A percentile compares a stretch with the other conserved stretches of the same genome.
Conservation (phyloP, 2,113 vertebrate species). For the Eulemur macaco region DNA sequence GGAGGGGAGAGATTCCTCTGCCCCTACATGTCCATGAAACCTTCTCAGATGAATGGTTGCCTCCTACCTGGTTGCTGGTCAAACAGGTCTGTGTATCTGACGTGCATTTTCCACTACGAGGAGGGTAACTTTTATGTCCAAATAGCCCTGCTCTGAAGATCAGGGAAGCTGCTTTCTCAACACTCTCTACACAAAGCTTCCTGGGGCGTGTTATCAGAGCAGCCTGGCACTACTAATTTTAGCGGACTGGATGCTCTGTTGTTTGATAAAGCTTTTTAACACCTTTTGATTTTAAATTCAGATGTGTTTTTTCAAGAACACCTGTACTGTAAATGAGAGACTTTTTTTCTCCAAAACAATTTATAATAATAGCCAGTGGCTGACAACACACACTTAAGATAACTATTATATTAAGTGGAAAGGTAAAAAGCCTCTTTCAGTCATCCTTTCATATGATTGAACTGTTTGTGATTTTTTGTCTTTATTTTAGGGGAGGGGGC, state of each 20-base stretch:
- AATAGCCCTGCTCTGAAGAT: constrained; percentile 35
- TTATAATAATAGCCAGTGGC: not conserved
- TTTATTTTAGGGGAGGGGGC: no score
- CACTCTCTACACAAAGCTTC: constrained; percentile 34
- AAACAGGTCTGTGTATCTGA: not conserved
- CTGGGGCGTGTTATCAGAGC: constrained; percentile 51
- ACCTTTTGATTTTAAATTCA: constrained; percentile 59
- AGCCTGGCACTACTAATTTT: constrained; percentile 63
- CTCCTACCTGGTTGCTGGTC: not conserved
- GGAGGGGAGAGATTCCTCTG: not conserved
- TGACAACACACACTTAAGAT: not conserved
- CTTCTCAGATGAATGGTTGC: not conserved
- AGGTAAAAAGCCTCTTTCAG: not conserved
- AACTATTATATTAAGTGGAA: not conserved
- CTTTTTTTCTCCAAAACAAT: not conserved
- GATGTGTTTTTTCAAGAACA: constrained; percentile 57
- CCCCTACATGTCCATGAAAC: fast-evolving
- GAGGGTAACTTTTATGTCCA: constrained; percentile 57
- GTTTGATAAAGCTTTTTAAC: constrained; percentile 70
- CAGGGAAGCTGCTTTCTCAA: constrained; percentile 54
- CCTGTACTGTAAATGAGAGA: constrained; percentile 4
- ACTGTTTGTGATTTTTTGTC: not conserved
- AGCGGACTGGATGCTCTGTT: constrained; percentile 59
- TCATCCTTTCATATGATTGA: not conserved
- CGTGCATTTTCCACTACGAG: constrained; percentile 1